Evolutionary conservation across 2,113 vertebrate genomes (phyloP).

Genomic region (Psephotus haematonotus): DNA sequence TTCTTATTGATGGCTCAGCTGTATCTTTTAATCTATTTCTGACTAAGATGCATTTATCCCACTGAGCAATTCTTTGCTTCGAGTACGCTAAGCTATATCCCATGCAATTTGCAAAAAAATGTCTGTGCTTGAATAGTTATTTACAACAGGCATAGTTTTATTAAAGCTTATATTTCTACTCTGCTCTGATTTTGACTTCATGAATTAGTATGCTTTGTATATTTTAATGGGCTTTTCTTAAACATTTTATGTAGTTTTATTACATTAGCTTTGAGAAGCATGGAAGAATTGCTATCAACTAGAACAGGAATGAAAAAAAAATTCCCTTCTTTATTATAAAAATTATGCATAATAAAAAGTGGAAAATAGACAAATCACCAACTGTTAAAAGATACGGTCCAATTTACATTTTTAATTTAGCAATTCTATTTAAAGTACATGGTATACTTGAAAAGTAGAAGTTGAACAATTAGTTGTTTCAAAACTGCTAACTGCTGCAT

Average conservation of each 20-base stretch:
- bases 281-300: slow-evolving; percentile 35
- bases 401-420: slow-evolving; percentile 63
- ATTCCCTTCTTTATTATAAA: slow-evolving; percentile 36
- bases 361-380: slow-evolving; percentile 36
- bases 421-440: slow-evolving; percentile 34
- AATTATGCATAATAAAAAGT: slow-evolving; percentile 34
- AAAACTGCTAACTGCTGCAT: neutral
- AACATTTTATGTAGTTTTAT: slow-evolving; percentile 53
- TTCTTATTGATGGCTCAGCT: slow-evolving; percentile 33
- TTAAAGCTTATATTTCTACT: slow-evolving; percentile 66
- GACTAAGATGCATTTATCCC: slow-evolving; percentile 60
- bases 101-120: slow-evolving; percentile 58
- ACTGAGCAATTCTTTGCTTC: slow-evolving; percentile 43
- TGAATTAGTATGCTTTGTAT: slow-evolving; percentile 61
- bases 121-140: slow-evolving; percentile 62
- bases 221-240: slow-evolving; percentile 64
- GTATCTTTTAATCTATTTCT: slow-evolving; percentile 62
- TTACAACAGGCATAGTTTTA: slow-evolving; percentile 62
- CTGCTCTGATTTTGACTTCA: slow-evolving; percentile 56
- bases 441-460: neutral
- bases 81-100: slow-evolving; percentile 15
- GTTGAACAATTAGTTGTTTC: slow-evolving; percentile 8
- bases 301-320: slow-evolving; percentile 24
- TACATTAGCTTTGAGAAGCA: slow-evolving; percentile 40
- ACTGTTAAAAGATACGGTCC: slow-evolving; percentile 23